These are phyloP conservation scores for Oophaga pumilio DNA, from an alignment of 2,113 vertebrate genomes.

Conservation along the genomic window DNA sequence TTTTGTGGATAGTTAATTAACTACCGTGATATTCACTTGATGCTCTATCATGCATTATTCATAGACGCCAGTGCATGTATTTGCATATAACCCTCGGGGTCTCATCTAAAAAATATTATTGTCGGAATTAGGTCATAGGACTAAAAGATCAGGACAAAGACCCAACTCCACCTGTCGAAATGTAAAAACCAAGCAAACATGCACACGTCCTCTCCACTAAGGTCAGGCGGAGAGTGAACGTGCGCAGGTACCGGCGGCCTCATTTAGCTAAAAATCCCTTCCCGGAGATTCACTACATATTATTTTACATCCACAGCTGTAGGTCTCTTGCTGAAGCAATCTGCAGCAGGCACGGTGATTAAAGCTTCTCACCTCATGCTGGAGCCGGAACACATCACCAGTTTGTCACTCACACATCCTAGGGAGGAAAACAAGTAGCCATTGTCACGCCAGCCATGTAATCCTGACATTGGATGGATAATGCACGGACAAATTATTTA, in stretches of 20 bases:
- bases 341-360: constrained; percentile 31
- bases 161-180: not conserved
- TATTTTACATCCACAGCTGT: constrained; percentile 44
- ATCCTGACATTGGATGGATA: not conserved
- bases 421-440: constrained; percentile 30
- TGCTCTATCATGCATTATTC: constrained; percentile 28
- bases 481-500: not conserved
- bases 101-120: constrained; percentile 20
- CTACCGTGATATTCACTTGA: constrained; percentile 4
- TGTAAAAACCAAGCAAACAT: not conserved
- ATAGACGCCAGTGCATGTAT: constrained; percentile 9
- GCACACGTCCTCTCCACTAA: not conserved
- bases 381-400: constrained; percentile 36
- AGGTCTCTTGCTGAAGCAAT: constrained; percentile 37
- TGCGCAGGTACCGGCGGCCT: constrained; percentile 13
- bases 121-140: not conserved
- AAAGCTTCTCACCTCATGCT: constrained; percentile 50
- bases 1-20: constrained; percentile 8
- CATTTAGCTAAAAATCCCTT: constrained; percentile 42
- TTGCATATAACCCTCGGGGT: constrained; percentile 36
- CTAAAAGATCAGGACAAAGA: not conserved
- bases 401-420: constrained; percentile 34
- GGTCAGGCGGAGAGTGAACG: not conserved
- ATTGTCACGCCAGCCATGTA: constrained; percentile 15
- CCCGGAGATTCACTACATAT: not conserved